Base-by-base conservation (phyloP, 2,113 vertebrate genomes). In the Apeltes quadracus region DNA sequence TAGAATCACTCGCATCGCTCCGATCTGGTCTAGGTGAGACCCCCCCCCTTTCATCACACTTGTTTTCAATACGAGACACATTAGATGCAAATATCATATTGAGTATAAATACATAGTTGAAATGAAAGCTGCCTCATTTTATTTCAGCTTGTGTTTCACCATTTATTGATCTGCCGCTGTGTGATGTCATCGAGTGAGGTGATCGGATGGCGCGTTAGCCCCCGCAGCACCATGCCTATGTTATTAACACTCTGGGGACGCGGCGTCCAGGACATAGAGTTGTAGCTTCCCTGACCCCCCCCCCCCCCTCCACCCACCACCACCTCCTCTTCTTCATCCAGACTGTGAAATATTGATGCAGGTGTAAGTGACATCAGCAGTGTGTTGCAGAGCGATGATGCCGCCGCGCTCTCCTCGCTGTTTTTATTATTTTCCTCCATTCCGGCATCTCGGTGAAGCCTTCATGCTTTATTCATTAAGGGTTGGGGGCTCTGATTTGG, bases 301-400 rank as follows among this genome's bases (percentile, higher is more conserved):
- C n/a, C n/a, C 46, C 32, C 7, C 41, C 57, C 18, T 11, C 41
- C n/a, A 18, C 15, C 41, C 9, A 16, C 8, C 68, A 4, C 22
- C 36, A 61, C 38, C 25, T 22, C n/a, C 7, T 65, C 38, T 13
- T 22, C 9, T 9, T 61, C 43, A 70, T 84, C 59, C 44, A 18
- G 38, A 51, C 48, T 92, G 94, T 96, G 95, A 96, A 92, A 96
- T 94, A 95, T 95, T 96, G 94, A 94, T 96, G 94, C 91, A 85
- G 93, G 29, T 89, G 93, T 95, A 95, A 96, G 96, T 96, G 94
- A 96, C 94, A 95, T 95, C 95, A 96, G 95, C 95, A 93, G 94
- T 95, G 92, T 95, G 94, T 95, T 94, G 93, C 69, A 72, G 90
- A 90, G 87, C 89, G 91, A 90, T 87, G 82, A 83, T 84, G 67